Evolutionary conservation across 2,113 vertebrate genomes (phyloP).

Genomic region (Sylvia atricapilla): DNA sequence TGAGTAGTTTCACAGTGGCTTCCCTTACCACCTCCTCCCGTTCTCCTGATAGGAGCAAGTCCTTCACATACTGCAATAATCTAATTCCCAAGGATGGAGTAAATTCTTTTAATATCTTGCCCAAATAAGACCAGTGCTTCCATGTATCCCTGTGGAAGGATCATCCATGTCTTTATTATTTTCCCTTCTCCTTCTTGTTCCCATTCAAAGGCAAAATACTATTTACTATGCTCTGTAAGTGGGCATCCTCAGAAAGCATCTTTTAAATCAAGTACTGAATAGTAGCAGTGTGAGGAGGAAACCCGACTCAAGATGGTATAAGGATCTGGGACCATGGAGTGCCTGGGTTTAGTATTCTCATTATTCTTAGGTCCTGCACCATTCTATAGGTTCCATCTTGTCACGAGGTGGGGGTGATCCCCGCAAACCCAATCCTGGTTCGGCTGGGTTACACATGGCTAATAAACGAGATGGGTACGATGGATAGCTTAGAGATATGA

Average conservation of each 20-base stretch:
- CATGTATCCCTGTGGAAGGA: background rate
- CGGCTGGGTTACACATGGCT: too few relatives aligned
- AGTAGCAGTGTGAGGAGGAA: background rate
- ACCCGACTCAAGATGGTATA: background rate
- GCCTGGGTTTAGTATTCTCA: background rate
- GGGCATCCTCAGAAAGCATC: background rate
- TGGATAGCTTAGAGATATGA: too few relatives aligned
- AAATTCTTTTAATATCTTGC: background rate
- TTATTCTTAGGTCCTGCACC: background rate
- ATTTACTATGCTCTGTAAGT: background rate
- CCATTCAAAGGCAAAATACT: background rate
- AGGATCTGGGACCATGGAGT: background rate
- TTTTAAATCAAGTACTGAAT: background rate
- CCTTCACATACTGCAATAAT: background rate
- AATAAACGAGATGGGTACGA: too few relatives aligned
- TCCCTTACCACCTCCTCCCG: background rate
- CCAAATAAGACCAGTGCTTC: background rate
- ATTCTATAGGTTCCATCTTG: background rate
- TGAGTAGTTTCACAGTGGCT: background rate
- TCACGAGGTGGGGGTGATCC: too few relatives aligned
- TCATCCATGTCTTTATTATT: background rate
- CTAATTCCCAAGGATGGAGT: background rate
- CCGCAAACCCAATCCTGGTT: too few relatives aligned
- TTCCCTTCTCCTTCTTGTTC: background rate
- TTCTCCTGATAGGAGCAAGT: background rate